Evolutionary conservation across 2,797 vertebrate genomes (phyloP), one percentile per base, ranked within the genome.

Genomic region (Apodemus agrarius): DNA sequence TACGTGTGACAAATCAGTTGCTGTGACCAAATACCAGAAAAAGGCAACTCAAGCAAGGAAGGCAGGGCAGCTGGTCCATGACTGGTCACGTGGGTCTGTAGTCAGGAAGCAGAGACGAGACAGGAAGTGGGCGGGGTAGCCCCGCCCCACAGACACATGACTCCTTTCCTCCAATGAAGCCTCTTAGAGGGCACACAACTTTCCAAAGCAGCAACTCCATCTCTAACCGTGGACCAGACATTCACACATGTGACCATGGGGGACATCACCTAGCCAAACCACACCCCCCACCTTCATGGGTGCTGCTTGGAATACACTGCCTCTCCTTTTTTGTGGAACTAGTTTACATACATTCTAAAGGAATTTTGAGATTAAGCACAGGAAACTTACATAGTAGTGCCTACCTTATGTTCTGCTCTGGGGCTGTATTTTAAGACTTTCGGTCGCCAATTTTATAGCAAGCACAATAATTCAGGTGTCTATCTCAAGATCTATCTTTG

Each of bases 281-380:
- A 89, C 37, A 61, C 17, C 4, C 5, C 37, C 11, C 49, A 63
- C 7, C 29, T 78, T 87, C 78, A 37, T 69, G 3, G 19, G 29
- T 75, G 8, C 1, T 49, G n/a, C n/a, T 75, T 87, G 57, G 54
- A 21, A 90, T 13, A 52, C 14, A 74, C 4, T 9, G 19, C n/a
- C 61, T 87, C 54, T 52, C 59, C 31, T 52, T 46, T 46, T 78
- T 61, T 43, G 90, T 6, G 5, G 22, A 19, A n/a, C 84, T 82
- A 24, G 8, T 54, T 94, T n/a, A 54, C 4, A 4, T 22, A 17
- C 3, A 2, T 7, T 2, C 31, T 63, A 1, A 40, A 54, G 6
- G 65, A 79, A 88, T 40, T 90, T 6, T 91, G 43, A 90, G 90
- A 74, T 91, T 72, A 95, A 83, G 16, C 69, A 54, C 11, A 17